These are phyloP conservation scores for Helarctos malayanus DNA, from an alignment of 2,797 vertebrate species.

Conservation along the genomic window DNA sequence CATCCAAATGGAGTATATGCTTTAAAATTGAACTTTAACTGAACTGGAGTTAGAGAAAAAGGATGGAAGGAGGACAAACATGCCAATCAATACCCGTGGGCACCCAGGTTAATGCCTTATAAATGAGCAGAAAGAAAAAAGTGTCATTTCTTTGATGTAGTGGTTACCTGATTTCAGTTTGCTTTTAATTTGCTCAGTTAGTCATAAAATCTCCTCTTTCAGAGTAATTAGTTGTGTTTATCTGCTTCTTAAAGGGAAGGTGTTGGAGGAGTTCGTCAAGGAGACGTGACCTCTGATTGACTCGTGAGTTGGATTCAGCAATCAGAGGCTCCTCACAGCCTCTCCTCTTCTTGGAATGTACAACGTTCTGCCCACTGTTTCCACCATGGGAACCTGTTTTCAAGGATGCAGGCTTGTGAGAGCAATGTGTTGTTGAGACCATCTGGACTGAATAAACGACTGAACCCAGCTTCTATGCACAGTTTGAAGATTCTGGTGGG, in stretches of 20 bases:
- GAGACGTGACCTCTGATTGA: neutral
- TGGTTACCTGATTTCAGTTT: neutral
- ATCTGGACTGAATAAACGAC: neutral
- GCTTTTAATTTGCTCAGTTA: slow-evolving; percentile 29
- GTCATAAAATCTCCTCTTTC: neutral
- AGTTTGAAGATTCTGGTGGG: neutral
- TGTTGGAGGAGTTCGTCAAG: neutral
- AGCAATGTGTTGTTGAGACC: neutral
- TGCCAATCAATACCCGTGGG: neutral
- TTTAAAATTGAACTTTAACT: neutral
- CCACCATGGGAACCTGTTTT: neutral
- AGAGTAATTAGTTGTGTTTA: neutral
- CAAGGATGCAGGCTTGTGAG: neutral
- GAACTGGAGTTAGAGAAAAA: neutral
- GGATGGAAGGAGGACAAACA: neutral
- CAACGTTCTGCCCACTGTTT: neutral
- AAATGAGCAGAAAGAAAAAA: neutral
- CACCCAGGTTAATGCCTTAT: neutral
- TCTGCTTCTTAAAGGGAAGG: neutral
- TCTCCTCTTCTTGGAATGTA: neutral
- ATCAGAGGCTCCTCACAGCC: neutral
- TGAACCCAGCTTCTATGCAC: neutral
- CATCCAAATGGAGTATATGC: neutral
- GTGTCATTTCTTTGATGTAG: neutral
- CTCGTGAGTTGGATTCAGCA: neutral